Percentiles rank a stretch among this genome's conserved stretches.
phyloP scores from a whole-genome alignment of 2,888 invertebrate genomes.

The Troides aeacus region DNA sequence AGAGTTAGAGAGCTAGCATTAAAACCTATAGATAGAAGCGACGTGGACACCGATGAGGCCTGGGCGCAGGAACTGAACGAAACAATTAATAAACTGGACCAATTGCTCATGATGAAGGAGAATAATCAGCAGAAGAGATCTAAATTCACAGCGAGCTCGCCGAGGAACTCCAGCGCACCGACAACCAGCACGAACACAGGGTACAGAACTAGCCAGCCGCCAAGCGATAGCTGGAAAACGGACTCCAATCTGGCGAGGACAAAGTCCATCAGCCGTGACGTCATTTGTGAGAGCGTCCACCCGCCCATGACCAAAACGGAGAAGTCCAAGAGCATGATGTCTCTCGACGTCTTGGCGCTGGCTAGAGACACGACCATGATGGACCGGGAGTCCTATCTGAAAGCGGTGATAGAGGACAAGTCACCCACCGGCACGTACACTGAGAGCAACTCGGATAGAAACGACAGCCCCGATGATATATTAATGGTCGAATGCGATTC shows the following conservation, averaged over 20 bases:
- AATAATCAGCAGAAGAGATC: slow-evolving; percentile 79
- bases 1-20: slow-evolving; percentile 86
- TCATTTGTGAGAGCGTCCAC: slow-evolving; percentile 57
- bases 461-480: slow-evolving; percentile 72
- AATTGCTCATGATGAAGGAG: slow-evolving; percentile 84
- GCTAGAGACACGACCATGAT: slow-evolving; percentile 66
- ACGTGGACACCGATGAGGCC: slow-evolving; percentile 83
- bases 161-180: slow-evolving; percentile 65
- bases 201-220: slow-evolving; percentile 48
- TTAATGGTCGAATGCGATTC: slow-evolving; percentile 75
- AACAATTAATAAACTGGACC: slow-evolving; percentile 88
- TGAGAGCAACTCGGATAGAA: slow-evolving; percentile 71
- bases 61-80: slow-evolving; percentile 89
- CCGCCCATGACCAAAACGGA: slow-evolving; percentile 62
- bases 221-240: slow-evolving; percentile 56
- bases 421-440: slow-evolving; percentile 73
- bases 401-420: slow-evolving; percentile 74
- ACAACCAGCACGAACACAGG: slow-evolving; percentile 62
- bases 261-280: slow-evolving; percentile 66
- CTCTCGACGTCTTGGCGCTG: slow-evolving; percentile 66
- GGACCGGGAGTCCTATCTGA: slow-evolving; percentile 70
- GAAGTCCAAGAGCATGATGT: slow-evolving; percentile 76
- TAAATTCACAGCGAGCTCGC: slow-evolving; percentile 64
- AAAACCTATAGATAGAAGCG: slow-evolving; percentile 86
- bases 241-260: slow-evolving; percentile 57